Base-by-base conservation (phyloP, 2,797 vertebrate genomes). In the Acrossocheilus wenchowensis region DNA sequence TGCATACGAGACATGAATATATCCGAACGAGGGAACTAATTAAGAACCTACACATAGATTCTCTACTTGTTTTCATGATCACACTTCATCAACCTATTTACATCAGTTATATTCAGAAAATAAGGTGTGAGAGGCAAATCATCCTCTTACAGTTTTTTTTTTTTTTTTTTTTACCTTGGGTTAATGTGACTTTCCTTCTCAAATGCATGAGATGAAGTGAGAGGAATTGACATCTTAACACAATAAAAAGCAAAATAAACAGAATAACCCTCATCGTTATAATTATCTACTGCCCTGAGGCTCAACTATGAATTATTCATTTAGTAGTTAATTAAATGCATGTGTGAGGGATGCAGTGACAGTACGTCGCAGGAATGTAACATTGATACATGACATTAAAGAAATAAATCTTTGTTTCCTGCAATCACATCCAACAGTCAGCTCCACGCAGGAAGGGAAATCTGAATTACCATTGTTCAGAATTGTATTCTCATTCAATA, bases 221-320 rank as follows among this genome's bases (percentile, higher is more conserved):
- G 52, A 83, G 93, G 93, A 94, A 95, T 93, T 94, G 94, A 96
- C 93, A 94, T 95, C 95, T 95, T 95, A 95, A 95, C 95, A 95
- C 94, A 95, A 95, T 95, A 94, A 95, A 95, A 94, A 94, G 93
- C 92, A 94, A 95, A 96, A 95, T 95, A 95, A 96, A 96, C 95
- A 95, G 95, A 94, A 95, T 95, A 95, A 96, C 94, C 94, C 92
- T 94, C 94, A 95, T 95, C 93, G 87, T 94, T 95, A 95, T 95
- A 95, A 96, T 96, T 95, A 95, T 95, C 94, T 95, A 90, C 93
- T 93, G 93, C 95, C 95, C 94, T 92, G 93, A 94, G 94, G 95
- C 94, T 94, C 89, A 88, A 92, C 90, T 90, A 91, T 96, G 94
- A 95, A 96, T 96, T 93, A 96, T 96, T 95, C 94, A 96, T 94